Percentiles rank a stretch among this genome's conserved stretches.
These are phyloP conservation scores for Ophiodon elongatus DNA, from an alignment of 2,113 vertebrate genomes.

Conservation along the genomic window DNA sequence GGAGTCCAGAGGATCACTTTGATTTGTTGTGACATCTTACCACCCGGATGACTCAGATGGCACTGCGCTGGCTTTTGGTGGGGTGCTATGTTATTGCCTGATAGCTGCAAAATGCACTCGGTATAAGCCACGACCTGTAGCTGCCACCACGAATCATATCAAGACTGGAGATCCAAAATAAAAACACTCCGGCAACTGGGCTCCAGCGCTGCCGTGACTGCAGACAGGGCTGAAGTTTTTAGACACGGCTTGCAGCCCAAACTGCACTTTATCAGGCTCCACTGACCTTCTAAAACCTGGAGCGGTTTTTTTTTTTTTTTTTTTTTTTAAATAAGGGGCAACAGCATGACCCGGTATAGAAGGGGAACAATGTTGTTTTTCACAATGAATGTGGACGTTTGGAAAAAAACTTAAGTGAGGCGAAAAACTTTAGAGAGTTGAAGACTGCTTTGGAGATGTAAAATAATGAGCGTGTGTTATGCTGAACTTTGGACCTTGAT, in stretches of 20 bases:
- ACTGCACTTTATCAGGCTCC: conserved; percentile 52
- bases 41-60: conserved; percentile 53
- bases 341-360: not conserved
- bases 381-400: conserved; percentile 42
- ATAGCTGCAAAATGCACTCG: conserved; percentile 35
- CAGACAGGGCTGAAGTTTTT: conserved; percentile 31
- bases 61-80: conserved; percentile 41
- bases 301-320: conserved; percentile 18
- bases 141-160: conserved; percentile 55
- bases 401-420: not conserved
- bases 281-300: conserved; percentile 67
- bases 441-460: not conserved
- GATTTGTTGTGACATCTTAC: conserved; percentile 49
- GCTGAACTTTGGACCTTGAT: not conserved
- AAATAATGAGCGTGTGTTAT: not conserved
- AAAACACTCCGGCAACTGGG: not conserved
- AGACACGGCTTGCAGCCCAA: conserved; percentile 53
- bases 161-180: conserved; percentile 39
- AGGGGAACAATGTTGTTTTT: conserved; percentile 9
- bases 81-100: conserved; percentile 36
- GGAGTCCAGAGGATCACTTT: conserved; percentile 10
- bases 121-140: conserved; percentile 30
- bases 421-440: not conserved
- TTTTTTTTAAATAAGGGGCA: conserved; percentile 8
- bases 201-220: conserved; percentile 34